A percentile compares a stretch with the other conserved stretches of the same genome.
Evolutionary conservation across 1,140 invertebrate genomes (phyloP).

Genomic region (Drosophila parvula): DNA sequence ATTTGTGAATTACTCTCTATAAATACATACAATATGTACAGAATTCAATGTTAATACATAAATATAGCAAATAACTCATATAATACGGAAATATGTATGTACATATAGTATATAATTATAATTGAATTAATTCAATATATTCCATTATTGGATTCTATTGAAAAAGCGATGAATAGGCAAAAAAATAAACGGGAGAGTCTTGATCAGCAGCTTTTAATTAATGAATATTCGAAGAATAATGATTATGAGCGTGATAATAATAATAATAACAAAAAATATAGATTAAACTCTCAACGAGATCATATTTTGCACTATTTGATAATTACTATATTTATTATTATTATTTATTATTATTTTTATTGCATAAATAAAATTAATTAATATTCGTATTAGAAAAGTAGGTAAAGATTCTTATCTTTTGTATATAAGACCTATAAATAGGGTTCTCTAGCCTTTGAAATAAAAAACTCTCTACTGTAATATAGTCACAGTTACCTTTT

Average conservation of each 20-base stretch:
- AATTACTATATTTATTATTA: too few relatives aligned
- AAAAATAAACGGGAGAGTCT: not conserved
- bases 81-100: not conserved
- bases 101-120: not conserved
- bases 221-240: not conserved
- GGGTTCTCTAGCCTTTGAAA: too few relatives aligned
- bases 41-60: not conserved
- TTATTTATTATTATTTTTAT: too few relatives aligned
- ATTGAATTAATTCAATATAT: not conserved
- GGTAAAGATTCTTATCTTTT: too few relatives aligned
- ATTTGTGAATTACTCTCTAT: too few relatives aligned
- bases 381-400: too few relatives aligned
- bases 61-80: not conserved
- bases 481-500: too few relatives aligned
- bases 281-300: not conserved
- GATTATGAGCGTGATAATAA: not conserved
- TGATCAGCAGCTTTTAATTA: slow-evolving; percentile 4
- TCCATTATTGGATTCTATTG: not conserved
- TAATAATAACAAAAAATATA: not conserved
- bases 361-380: too few relatives aligned
- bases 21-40: too few relatives aligned
- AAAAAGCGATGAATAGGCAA: not conserved
- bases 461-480: not conserved
- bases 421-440: too few relatives aligned
- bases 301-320: not conserved